These are phyloP conservation scores for Onthophagus taurus DNA, from an alignment of 1,140 invertebrate species.

Conservation along the genomic window DNA sequence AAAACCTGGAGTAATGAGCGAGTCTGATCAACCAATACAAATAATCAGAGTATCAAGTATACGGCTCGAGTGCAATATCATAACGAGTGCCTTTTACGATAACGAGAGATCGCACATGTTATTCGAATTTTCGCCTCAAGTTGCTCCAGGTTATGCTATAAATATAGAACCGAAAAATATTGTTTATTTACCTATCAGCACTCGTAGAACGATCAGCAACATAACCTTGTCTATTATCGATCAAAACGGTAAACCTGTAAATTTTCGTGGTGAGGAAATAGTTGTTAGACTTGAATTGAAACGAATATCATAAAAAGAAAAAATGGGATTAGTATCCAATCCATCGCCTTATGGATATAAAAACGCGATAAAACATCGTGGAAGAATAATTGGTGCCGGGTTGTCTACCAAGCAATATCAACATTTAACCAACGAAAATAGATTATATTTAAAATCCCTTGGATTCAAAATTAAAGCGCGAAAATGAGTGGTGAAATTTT, in stretches of 20 bases:
- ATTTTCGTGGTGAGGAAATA: conserved; percentile 19
- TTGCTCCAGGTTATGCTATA: conserved; percentile 15
- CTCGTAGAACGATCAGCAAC: conserved; percentile 11
- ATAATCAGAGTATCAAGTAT: conserved; percentile 17
- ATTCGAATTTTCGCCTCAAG: conserved; percentile 17
- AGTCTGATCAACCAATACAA: conserved; percentile 2
- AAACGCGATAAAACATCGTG: too few relatives aligned
- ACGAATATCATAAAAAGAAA: too few relatives aligned
- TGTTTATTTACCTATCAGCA: conserved; percentile 16
- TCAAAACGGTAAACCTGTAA: conserved; percentile 18
- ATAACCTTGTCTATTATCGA: conserved; percentile 18
- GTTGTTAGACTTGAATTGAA: conserved; percentile 6
- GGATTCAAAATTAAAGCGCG: conserved; percentile 4
- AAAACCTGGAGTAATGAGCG: not conserved
- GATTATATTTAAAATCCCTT: not conserved
- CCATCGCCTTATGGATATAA: too few relatives aligned
- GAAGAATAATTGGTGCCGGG: too few relatives aligned
- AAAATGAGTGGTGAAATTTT: conserved; percentile 1
- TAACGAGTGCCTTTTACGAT: conserved; percentile 16
- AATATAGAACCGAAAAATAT: conserved; percentile 16
- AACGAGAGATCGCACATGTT: conserved; percentile 16
- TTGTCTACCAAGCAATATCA: too few relatives aligned
- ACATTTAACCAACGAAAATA: conserved; percentile 5
- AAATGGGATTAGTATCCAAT: too few relatives aligned
- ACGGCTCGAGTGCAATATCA: conserved; percentile 19